Evolutionary conservation across 2,888 invertebrate species (phyloP).

Genomic region (Chrysolina americana): DNA sequence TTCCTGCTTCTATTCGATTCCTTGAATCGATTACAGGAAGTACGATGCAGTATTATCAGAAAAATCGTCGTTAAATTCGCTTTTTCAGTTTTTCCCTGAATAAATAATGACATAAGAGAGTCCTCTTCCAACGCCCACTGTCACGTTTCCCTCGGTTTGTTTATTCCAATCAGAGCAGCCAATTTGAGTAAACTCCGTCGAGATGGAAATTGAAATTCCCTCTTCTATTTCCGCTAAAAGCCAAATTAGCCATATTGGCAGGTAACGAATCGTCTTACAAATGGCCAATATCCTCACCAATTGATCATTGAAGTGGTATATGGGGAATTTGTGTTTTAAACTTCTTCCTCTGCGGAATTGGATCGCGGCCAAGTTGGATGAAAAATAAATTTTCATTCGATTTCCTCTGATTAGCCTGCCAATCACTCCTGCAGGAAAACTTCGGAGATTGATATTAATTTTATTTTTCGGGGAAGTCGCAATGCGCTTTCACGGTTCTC

Average conservation of each 20-base stretch:
- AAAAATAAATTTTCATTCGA: conserved; percentile 31
- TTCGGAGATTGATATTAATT: conserved; percentile 15
- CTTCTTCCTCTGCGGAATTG: conserved; percentile 38
- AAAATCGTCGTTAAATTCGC: too few species aligned
- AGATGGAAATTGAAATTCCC: conserved; percentile 55
- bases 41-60: too few species aligned
- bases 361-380: conserved; percentile 27
- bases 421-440: conserved; percentile 12
- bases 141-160: neutral
- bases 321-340: conserved; percentile 37
- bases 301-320: conserved; percentile 46
- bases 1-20: too few species aligned
- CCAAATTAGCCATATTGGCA: conserved; percentile 58
- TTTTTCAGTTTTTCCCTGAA: too few species aligned
- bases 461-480: neutral
- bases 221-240: conserved; percentile 48
- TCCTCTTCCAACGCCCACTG: neutral
- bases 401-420: conserved; percentile 25
- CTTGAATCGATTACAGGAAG: too few species aligned
- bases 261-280: conserved; percentile 55
- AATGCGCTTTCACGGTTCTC: neutral
- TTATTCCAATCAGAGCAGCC: conserved; percentile 27
- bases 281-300: conserved; percentile 58
- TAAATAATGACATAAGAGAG: neutral
- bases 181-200: conserved; percentile 36